Conservation (phyloP, 2,113 vertebrate genomes). For the Mixornis gularis region DNA sequence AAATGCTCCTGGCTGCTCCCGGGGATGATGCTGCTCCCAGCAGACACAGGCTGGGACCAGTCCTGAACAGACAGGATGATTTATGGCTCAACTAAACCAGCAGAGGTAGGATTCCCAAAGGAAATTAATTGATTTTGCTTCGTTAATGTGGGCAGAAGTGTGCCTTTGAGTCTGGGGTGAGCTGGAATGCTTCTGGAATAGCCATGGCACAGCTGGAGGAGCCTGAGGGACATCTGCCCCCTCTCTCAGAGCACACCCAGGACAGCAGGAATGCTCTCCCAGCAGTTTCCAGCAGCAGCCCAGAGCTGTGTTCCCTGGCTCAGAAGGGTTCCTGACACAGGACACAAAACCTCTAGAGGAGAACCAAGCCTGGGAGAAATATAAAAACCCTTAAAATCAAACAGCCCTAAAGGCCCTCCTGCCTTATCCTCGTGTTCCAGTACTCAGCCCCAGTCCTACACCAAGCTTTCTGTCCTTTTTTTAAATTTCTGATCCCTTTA, state of each 20-base stretch:
- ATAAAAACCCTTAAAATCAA: not conserved
- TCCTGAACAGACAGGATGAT: not conserved
- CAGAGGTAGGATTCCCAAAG: not conserved
- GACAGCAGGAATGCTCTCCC: not conserved
- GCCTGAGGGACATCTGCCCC: not conserved
- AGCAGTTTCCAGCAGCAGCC: not conserved
- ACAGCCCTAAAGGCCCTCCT: not conserved
- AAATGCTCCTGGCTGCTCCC: not conserved
- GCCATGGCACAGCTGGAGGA: not conserved
- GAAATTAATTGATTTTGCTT: not conserved
- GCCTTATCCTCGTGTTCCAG: not conserved
- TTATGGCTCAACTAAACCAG: not conserved
- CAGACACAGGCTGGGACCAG: not conserved
- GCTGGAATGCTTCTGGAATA: not conserved
- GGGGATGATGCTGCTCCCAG: not conserved
- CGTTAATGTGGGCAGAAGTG: not conserved
- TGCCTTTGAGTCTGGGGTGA: not conserved
- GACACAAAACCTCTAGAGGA: not conserved
- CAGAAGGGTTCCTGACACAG: not conserved
- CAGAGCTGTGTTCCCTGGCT: not conserved
- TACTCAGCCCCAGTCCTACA: not conserved
- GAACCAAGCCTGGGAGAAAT: not conserved
- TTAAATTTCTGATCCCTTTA: not conserved
- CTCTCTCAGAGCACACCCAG: not conserved
- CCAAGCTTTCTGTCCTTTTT: not conserved